A percentile compares a stretch with the other conserved stretches of the same genome.
phyloP scores from a whole-genome alignment of 2,113 vertebrate species.

The Pycnonotus jocosus region DNA sequence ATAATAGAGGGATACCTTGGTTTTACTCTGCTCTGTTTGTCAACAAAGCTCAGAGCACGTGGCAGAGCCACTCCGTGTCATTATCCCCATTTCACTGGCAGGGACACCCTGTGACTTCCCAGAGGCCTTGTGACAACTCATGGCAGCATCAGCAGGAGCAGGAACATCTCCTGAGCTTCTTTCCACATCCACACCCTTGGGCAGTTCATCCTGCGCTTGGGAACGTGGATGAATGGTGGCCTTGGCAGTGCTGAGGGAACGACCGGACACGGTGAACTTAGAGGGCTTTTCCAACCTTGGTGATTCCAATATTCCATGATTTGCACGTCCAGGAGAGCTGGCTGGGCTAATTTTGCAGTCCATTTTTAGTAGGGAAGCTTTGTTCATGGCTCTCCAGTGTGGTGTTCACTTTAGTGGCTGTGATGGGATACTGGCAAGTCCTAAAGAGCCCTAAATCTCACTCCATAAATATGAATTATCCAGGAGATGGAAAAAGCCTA shows the following conservation, averaged over 20 bases:
- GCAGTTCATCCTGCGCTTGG: not conserved
- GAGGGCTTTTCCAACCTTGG: not conserved
- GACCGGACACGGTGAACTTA: not conserved
- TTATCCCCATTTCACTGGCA: not conserved
- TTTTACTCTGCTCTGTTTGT: not conserved
- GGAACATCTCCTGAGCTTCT: not conserved
- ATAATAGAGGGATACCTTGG: not conserved
- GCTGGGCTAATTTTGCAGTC: not conserved
- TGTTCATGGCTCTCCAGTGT: accelerated
- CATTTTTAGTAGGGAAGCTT: not conserved
- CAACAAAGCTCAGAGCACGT: not conserved
- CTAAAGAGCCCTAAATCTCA: not conserved
- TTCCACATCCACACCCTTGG: accelerated
- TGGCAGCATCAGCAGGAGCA: not conserved
- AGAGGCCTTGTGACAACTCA: not conserved
- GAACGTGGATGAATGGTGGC: not conserved
- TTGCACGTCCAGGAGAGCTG: accelerated
- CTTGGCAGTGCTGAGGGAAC: not conserved
- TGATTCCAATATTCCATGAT: not conserved
- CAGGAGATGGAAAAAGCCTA: not conserved
- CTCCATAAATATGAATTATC: not conserved
- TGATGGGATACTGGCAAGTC: not conserved
- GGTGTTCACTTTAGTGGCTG: not conserved
- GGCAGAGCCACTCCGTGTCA: not conserved
- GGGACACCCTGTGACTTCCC: not conserved